Evolutionary conservation across 1,140 invertebrate genomes (phyloP), one percentile per base, ranked within the genome.

Genomic region (Lanistes nyassanus): DNA sequence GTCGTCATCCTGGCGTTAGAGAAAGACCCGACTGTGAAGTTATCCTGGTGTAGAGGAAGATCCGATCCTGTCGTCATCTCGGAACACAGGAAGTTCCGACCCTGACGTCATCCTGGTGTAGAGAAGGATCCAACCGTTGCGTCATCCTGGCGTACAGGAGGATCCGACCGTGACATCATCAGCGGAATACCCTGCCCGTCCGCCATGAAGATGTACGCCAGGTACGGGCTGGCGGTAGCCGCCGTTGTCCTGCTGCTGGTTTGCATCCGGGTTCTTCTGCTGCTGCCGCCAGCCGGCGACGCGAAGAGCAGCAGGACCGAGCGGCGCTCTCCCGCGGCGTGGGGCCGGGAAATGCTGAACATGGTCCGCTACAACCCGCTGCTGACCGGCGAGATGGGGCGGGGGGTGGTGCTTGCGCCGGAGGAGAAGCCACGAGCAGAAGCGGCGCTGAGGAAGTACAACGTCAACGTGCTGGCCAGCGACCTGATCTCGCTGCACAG

Each of bases 401-500:
- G 80, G 29, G 82, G 81, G 0, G 80, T 85, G 21, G 79, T 80
- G 0, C 76, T 85, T 21, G 77, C 79, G 31, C 75, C 73, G 13
- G 69, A 65, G 16, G 81, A 83, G 65, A 79, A 81, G 58, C 36
- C 26, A 21, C 73, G 65, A 23, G 78, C 60, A 21, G 71, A 76
- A 11, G 39, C 68, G 72, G 37, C 55, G 5, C 75, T 82, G 71
- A 71, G 75, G 39, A 74, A 80, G 26, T 82, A 78, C 69, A 71
- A 76, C 34, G 55, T 85, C 3, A 83, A 85, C 76, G 76, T 78
- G 0, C 31, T 81, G 29, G 82, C 79, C 31, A 85, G 83, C 73
- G 83, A 85, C 58, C 55, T 82, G 19, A 81, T 83, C 69, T 78
- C 83, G 0, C 65, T 85, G 7, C 82, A 85, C 69, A 79, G 83